phyloP scores from a whole-genome alignment of 1,140 invertebrate genomes.

The Caerostris extrusa region DNA sequence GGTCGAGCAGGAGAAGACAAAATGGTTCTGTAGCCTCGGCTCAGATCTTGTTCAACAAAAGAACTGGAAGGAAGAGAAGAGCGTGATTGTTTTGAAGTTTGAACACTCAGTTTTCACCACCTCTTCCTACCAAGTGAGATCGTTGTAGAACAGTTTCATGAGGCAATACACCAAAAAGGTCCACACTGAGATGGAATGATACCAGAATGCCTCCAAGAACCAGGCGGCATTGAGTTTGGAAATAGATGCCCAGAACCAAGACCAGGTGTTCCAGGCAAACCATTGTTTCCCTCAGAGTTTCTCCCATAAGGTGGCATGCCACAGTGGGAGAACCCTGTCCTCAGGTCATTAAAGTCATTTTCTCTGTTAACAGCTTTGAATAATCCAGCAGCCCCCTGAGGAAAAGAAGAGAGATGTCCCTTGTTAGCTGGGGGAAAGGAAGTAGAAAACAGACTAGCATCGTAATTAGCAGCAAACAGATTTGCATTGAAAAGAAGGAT shows the following conservation, averaged over 20 bases:
- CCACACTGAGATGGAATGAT: slow-evolving; percentile 77
- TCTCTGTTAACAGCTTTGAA: slow-evolving; percentile 77
- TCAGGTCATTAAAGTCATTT: slow-evolving; percentile 77
- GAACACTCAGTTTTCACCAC: slow-evolving; percentile 69
- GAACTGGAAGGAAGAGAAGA: slow-evolving; percentile 43
- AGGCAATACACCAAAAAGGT: slow-evolving; percentile 78
- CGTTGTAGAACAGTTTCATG: slow-evolving; percentile 78
- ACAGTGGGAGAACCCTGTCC: slow-evolving; percentile 77
- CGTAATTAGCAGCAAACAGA: slow-evolving; percentile 76
- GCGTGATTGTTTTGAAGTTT: slow-evolving; percentile 70
- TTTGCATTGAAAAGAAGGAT: slow-evolving; percentile 78
- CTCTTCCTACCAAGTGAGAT: slow-evolving; percentile 72
- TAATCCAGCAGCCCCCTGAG: slow-evolving; percentile 67
- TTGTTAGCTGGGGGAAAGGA: slow-evolving; percentile 77
- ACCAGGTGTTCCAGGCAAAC: slow-evolving; percentile 10
- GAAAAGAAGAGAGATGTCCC: slow-evolving; percentile 75
- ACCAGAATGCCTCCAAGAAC: slow-evolving; percentile 77
- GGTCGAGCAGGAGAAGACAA: slow-evolving; percentile 74
- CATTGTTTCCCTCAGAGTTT: slow-evolving; percentile 68
- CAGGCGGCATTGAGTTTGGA: slow-evolving; percentile 72
- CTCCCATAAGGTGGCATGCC: slow-evolving; percentile 49
- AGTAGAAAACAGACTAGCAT: slow-evolving; percentile 76
- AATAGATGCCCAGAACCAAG: slow-evolving; percentile 63
- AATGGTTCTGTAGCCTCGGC: slow-evolving; percentile 69
- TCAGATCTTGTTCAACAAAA: slow-evolving; percentile 77